Evolutionary conservation across 2,797 vertebrate genomes (phyloP), one percentile per base, ranked within the genome.

Genomic region (Semotilus atromaculatus): DNA sequence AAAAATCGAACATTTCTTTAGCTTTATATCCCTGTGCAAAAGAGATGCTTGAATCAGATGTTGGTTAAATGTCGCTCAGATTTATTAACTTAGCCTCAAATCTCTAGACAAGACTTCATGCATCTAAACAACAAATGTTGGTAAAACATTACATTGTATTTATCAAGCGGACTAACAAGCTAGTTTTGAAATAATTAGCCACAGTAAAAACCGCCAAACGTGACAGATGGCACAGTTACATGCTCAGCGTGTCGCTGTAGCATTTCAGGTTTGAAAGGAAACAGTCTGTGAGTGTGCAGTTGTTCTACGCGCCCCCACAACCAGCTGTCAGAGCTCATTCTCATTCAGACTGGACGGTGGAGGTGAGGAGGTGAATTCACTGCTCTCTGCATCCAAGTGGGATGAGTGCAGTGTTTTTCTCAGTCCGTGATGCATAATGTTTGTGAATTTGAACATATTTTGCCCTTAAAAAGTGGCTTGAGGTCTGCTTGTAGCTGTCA

Each of bases 251-350:
- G 76, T 38, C 58, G 76, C 40, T 62, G 53, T 36, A 62, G 76
- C 76, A 40, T 62, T 85, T 71, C 83, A 85, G 83, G 75, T 80
- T 85, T 80, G 83, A 51, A 58, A 84, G 73, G 73, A 84, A 84
- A 8, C 74, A 70, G 74, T 58, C 45, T 77, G 83, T 51, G 83
- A 72, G 76, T 36, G 31, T 85, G 68, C 83, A 85, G 83, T 85
- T 70, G 83, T 85, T 84, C 40, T 43, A 68, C 21, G 26, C 51
- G 68, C 83, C 83, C 76, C 83, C 83, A 60, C 67, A 80, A 64
- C 66, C 83, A 85, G 83, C 83, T 85, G 83, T 85, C 83, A 85
- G 4, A 64, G 62, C 55, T 80, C n/a, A 85, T 80, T 80, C 83
- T 72, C 51, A 79, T 85, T 80, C 76, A 80, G 53, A 80, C 53